Percentiles rank a stretch among this genome's conserved stretches.
Evolutionary conservation across 2,797 vertebrate species (phyloP).

Genomic region (Artibeus lituratus): DNA sequence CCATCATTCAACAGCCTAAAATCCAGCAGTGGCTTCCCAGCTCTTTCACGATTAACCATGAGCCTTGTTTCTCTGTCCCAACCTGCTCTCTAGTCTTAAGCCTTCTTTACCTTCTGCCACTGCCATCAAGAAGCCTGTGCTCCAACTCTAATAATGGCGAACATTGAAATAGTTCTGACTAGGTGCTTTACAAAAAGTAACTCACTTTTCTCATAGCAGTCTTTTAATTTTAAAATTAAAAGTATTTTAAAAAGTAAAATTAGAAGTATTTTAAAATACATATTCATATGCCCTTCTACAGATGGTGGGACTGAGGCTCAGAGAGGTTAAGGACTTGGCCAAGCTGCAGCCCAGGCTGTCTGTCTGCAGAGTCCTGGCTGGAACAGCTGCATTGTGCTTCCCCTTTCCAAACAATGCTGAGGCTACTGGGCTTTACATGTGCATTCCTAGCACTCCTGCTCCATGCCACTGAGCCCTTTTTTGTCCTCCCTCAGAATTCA

Average conservation of each 20-base stretch:
- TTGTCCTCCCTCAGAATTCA: not conserved
- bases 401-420: not conserved
- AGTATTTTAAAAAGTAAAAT: too few relatives aligned
- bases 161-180: not conserved
- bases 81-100: not conserved
- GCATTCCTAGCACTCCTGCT: not conserved
- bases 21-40: not conserved
- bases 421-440: rapidly evolving
- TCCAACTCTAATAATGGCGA: not conserved
- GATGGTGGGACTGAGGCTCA: not conserved
- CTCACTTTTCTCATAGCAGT: not conserved
- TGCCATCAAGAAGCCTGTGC: not conserved
- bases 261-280: not conserved
- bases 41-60: not conserved
- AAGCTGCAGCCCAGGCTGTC: not conserved
- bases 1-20: not conserved
- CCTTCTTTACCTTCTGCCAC: not conserved
- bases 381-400: not conserved
- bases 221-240: not conserved
- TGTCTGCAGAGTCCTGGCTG: not conserved
- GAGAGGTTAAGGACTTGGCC: not conserved
- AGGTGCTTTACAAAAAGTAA: not conserved
- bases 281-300: not conserved
- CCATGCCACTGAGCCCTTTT: not conserved
- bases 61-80: not conserved